phyloP scores from a whole-genome alignment of 2,113 vertebrate species.

The Ondatra zibethicus region DNA sequence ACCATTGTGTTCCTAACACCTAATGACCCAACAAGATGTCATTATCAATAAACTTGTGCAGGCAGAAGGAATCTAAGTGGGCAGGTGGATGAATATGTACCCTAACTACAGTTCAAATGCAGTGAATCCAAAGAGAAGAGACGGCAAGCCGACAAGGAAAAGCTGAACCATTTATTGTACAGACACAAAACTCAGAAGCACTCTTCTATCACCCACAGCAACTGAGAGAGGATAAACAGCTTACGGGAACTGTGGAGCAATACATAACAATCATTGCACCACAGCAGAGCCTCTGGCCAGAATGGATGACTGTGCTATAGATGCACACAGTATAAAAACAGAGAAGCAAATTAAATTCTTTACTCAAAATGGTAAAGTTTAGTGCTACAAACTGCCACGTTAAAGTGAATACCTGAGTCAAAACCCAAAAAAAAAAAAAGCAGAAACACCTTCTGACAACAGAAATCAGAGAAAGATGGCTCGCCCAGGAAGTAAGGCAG shows the following conservation, averaged over 20 bases:
- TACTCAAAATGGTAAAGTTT: conserved; percentile 50
- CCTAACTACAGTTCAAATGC: conserved; percentile 11
- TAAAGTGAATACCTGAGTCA: conserved; percentile 52
- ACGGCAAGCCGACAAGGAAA: background rate
- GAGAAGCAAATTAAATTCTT: conserved; percentile 1
- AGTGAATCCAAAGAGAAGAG: conserved; percentile 42
- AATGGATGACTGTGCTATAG: conserved; percentile 12
- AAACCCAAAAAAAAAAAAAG: conserved; percentile 13
- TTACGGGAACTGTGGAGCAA: conserved; percentile 23
- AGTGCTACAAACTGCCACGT: conserved; percentile 28
- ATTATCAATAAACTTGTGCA: conserved; percentile 35
- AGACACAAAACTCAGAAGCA: conserved; percentile 34
- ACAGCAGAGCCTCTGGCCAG: background rate
- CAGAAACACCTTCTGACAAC: conserved; percentile 44
- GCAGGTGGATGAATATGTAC: background rate
- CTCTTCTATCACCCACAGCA: conserved; percentile 11
- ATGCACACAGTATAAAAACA: conserved; percentile 22
- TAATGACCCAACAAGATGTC: background rate
- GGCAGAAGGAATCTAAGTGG: conserved; percentile 16
- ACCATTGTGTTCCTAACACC: background rate
- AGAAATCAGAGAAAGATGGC: conserved; percentile 64
- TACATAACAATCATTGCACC: background rate
- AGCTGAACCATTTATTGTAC: background rate
- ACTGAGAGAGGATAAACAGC: background rate
- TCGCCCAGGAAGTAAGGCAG: conserved; percentile 76